Percentiles rank a stretch among this genome's conserved stretches.
Conservation (phyloP, 2,113 vertebrate genomes). For the Scopus umbretta region DNA sequence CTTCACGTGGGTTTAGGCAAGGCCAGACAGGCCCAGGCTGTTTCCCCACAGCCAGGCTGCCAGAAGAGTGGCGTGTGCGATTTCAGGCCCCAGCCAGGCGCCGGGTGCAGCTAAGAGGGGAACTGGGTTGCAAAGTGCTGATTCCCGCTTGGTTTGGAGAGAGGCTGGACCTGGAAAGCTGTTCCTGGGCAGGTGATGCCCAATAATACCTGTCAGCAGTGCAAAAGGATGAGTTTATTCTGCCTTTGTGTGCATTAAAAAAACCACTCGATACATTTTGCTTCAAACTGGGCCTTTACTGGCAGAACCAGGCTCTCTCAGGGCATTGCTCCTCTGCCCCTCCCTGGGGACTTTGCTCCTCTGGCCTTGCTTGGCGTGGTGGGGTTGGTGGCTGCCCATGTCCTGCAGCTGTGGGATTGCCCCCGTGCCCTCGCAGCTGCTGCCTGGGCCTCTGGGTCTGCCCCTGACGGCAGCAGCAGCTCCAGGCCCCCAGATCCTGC, state of each 20-base stretch:
- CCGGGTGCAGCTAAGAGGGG: not conserved
- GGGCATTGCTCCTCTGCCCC: not conserved
- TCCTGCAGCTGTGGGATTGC: not conserved
- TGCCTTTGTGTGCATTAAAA: not conserved
- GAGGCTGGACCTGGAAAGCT: not conserved
- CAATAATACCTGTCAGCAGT: too few species aligned
- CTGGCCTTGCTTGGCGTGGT: not conserved
- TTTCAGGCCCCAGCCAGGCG: not conserved
- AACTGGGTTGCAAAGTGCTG: not conserved
- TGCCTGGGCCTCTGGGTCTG: not conserved
- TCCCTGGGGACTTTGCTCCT: not conserved
- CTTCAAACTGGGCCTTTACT: not conserved
- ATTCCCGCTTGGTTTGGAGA: not conserved
- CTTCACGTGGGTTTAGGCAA: not conserved
- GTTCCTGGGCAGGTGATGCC: not conserved
- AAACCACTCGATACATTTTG: not conserved
- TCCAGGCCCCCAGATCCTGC: not conserved
- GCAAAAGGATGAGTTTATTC: not conserved
- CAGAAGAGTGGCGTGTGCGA: fast-evolving
- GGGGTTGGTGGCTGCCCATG: not conserved
- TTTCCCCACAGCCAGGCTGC: not conserved
- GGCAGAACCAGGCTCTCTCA: not conserved
- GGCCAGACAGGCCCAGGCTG: not conserved
- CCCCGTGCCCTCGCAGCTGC: not conserved
- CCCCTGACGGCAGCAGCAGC: too few species aligned